Evolutionary conservation across 1,140 invertebrate species (phyloP).

Genomic region (Drosophila insularis): DNA sequence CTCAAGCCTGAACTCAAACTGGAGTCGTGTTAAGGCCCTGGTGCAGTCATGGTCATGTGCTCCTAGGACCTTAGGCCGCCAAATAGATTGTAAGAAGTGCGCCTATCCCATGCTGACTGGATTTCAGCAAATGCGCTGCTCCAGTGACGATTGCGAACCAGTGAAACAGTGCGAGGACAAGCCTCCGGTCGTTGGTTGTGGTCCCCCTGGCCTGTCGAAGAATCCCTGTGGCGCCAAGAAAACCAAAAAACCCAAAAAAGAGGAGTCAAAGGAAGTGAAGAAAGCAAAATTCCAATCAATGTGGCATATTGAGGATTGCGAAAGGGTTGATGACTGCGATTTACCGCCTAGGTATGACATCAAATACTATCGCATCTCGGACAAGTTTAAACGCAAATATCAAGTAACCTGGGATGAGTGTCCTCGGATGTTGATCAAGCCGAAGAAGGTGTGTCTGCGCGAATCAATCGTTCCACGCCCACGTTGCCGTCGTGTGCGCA

Average conservation of each 20-base stretch:
- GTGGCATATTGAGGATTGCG: conserved; percentile 36
- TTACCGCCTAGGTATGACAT: conserved; percentile 43
- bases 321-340: neutral
- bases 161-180: neutral
- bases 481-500: conserved; percentile 41
- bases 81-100: neutral
- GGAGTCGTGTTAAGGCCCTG: neutral
- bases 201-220: neutral
- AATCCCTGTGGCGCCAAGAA: neutral
- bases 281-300: conserved; percentile 19
- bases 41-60: neutral
- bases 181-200: neutral
- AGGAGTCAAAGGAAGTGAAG: neutral
- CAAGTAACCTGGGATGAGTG: conserved; percentile 70
- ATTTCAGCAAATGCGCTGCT: conserved; percentile 1
- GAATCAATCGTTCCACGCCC: conserved; percentile 21
- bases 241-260: neutral
- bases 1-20: neutral
- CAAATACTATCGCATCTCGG: conserved; percentile 53
- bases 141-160: neutral
- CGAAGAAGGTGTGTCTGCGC: conserved; percentile 60
- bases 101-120: neutral
- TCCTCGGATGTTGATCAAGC: conserved; percentile 58
- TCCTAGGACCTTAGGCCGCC: neutral
- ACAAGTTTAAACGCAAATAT: conserved; percentile 59